Base-by-base conservation (phyloP, 2,797 vertebrate species). In the Cossypha heuglini region DNA sequence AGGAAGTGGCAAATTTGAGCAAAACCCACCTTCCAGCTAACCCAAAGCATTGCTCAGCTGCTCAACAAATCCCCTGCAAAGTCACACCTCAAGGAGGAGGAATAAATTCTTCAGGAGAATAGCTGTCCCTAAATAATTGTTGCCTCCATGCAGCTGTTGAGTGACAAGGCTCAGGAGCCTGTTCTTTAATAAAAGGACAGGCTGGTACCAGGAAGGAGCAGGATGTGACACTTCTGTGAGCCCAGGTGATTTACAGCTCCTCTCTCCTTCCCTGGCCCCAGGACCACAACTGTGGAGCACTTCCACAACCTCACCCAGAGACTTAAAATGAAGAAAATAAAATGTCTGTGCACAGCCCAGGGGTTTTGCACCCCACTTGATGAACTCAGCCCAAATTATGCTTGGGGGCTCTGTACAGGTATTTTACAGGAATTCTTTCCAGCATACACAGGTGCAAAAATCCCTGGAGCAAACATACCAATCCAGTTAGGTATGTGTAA, bases 391-490 rank as follows among this genome's bases (percentile, higher is more conserved):
- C 82, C 66, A 3, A 73, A 75, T 67, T 42, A 78, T 14, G 86
- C 90, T 55, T n/a, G 24, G 22, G 55, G 93, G 82, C 92, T 91
- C 7, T 2, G 35, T 17, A 49, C 97, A 98, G 98, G 96, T 96
- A 97, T 94, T 93, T 90, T 84, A 95, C 35, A 28, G 94, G 77
- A 89, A 96, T 73, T 51, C 95, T 80, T 95, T 93, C 92, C 88
- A 81, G 96, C 74, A 45, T 57, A 94, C 96, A 94, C 98, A 98
- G 98, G 98, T 98, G 97, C 96, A 96, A 20, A 61, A 18, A 14
- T 17, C 92, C 97, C 96, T 77, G 14, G 61, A 93, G 97, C 96
- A 93, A 92, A 94, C 96, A 97, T 95, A 96, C 96, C 94, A 38
- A 94, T 78, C 10, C 4, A 20, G 61, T 97, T 86, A 97, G 95